Percentiles rank a stretch among this genome's conserved stretches.
These are phyloP conservation scores for Perodicticus potto DNA, from an alignment of 2,797 vertebrate species.

Conservation along the genomic window DNA sequence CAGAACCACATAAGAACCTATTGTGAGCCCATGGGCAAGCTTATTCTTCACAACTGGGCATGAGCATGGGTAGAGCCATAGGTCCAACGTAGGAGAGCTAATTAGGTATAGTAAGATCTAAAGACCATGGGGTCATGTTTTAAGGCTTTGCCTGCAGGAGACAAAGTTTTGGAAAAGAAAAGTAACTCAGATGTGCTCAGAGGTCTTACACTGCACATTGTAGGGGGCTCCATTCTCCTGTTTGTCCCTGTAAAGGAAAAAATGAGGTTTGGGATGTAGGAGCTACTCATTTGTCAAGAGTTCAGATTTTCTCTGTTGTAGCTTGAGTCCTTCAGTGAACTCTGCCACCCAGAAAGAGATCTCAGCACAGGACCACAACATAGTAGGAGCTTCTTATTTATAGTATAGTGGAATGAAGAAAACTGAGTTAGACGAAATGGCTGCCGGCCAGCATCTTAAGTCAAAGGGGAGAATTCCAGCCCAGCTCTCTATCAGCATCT, in stretches of 20 bases:
- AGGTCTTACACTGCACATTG: not conserved
- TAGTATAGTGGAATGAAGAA: not conserved
- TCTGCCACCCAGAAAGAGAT: not conserved
- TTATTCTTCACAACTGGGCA: not conserved
- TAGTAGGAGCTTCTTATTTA: not conserved
- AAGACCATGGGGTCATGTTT: not conserved
- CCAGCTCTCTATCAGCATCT: not conserved
- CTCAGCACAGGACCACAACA: not conserved
- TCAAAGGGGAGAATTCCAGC: not conserved
- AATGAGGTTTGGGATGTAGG: not conserved
- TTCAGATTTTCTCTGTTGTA: not conserved
- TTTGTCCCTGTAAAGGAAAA: constrained; percentile 28
- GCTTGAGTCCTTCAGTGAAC: not conserved
- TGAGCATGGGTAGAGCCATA: not conserved
- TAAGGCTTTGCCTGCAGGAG: not conserved
- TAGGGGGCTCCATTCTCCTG: not conserved
- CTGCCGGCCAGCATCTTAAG: not conserved
- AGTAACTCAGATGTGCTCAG: not conserved
- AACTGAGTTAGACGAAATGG: not conserved
- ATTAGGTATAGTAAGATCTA: not conserved
- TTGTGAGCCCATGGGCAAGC: not conserved
- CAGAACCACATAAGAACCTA: not conserved
- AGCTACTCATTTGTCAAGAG: not conserved
- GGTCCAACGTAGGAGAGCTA: not conserved
- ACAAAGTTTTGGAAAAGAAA: not conserved